phyloP scores from a whole-genome alignment of 2,888 invertebrate genomes.

The Oscheius onirici region DNA sequence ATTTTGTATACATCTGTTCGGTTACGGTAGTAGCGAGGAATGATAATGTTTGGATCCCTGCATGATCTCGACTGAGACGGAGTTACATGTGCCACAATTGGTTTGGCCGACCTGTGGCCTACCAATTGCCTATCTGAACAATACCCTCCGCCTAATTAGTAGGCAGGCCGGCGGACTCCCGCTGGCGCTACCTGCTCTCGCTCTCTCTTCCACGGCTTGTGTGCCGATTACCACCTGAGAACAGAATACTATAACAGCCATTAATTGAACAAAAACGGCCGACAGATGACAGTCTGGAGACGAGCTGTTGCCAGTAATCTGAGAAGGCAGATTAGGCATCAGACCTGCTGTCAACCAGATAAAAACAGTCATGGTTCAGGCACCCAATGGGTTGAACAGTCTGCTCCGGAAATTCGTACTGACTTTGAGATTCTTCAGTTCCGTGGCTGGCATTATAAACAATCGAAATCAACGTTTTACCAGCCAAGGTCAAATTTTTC shows the following conservation, averaged over 20 bases:
- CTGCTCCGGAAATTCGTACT: too few species aligned
- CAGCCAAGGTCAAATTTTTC: too few species aligned
- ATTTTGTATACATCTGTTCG: not conserved
- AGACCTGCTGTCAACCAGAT: too few species aligned
- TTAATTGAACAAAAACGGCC: too few species aligned
- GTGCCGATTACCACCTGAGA: conserved; percentile 33
- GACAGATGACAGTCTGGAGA: too few species aligned
- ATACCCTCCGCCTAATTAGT: conserved; percentile 34
- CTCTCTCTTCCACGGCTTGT: not conserved
- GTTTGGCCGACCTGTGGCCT: conserved; percentile 33
- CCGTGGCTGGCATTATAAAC: too few species aligned
- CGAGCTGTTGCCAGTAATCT: too few species aligned
- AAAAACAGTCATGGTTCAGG: too few species aligned
- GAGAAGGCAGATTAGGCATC: too few species aligned
- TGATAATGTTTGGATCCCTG: not conserved
- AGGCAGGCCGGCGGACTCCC: conserved; percentile 28
- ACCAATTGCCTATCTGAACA: conserved; percentile 31
- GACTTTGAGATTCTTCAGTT: too few species aligned
- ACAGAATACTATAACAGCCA: not conserved
- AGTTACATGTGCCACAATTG: conserved; percentile 7
- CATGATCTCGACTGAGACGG: not conserved
- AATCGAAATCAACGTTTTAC: too few species aligned
- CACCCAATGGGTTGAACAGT: too few species aligned
- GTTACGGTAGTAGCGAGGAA: not conserved
- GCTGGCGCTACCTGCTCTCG: conserved; percentile 27